Percentiles rank a stretch among this genome's conserved stretches.
These are phyloP conservation scores for Drosophila mettleri DNA, from an alignment of 2,888 invertebrate species.

Conservation along the genomic window DNA sequence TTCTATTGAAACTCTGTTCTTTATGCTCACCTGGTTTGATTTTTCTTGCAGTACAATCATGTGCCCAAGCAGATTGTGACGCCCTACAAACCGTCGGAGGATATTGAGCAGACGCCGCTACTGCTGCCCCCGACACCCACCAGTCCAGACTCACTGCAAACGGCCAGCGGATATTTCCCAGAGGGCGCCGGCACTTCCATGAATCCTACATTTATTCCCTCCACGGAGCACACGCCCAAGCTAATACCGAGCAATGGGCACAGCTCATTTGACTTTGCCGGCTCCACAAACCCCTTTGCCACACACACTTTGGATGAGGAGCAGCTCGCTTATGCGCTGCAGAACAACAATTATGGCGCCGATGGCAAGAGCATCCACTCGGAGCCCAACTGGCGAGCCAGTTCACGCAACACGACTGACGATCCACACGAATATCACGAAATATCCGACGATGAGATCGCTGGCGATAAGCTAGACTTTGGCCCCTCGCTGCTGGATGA, in stretches of 20 bases:
- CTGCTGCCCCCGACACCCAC: conserved; percentile 86
- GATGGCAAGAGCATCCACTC: conserved; percentile 74
- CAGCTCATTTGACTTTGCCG: conserved; percentile 83
- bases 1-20: background rate
- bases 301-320: conserved; percentile 63
- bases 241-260: conserved; percentile 78
- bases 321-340: conserved; percentile 76
- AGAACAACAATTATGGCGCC: conserved; percentile 83
- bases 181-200: conserved; percentile 82
- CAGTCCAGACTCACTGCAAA: conserved; percentile 85
- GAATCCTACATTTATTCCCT: conserved; percentile 84
- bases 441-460: conserved; percentile 91
- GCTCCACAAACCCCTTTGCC: conserved; percentile 84
- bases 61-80: conserved; percentile 95
- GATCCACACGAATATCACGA: conserved; percentile 92
- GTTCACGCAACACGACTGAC: conserved; percentile 66
- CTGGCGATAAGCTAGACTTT: conserved; percentile 88
- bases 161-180: conserved; percentile 85
- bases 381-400: conserved; percentile 59
- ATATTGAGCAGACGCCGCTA: conserved; percentile 89
- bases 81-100: conserved; percentile 95
- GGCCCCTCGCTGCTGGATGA: conserved; percentile 96
- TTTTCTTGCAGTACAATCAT: conserved; percentile 87
- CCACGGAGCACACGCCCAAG: conserved; percentile 85
- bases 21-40: background rate